These are phyloP conservation scores for Baryphthengus martii DNA, from an alignment of 2,113 vertebrate species.

Conservation along the genomic window DNA sequence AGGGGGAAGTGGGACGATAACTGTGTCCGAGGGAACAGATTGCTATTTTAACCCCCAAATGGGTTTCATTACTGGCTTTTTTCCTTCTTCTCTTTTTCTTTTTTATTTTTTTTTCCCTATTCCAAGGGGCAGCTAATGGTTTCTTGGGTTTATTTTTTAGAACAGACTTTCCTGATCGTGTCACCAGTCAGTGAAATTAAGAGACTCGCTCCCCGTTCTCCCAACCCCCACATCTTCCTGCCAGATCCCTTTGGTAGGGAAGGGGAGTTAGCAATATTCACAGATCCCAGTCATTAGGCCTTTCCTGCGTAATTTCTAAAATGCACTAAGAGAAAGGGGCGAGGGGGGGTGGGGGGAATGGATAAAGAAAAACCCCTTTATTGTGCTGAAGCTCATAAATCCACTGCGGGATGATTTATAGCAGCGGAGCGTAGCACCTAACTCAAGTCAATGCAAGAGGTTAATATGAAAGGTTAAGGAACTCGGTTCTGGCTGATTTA, in stretches of 20 bases:
- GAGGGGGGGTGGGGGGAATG: neutral
- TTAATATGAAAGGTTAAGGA: slow-evolving; percentile 80
- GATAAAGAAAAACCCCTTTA: slow-evolving; percentile 32
- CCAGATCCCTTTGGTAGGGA: slow-evolving; percentile 39
- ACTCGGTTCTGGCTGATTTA: slow-evolving; percentile 74
- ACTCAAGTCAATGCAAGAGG: slow-evolving; percentile 76
- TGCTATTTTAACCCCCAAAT: slow-evolving; percentile 22
- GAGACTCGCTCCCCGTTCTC: neutral
- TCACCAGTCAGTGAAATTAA: slow-evolving; percentile 33
- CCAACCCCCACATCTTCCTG: slow-evolving; percentile 42
- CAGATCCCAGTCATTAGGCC: slow-evolving; percentile 22
- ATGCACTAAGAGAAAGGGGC: neutral
- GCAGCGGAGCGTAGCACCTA: slow-evolving; percentile 64
- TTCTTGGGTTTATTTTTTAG: neutral
- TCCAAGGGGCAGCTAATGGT: neutral
- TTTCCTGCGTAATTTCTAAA: slow-evolving; percentile 46
- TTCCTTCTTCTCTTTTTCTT: neutral
- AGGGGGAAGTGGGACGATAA: neutral
- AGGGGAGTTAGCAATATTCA: neutral
- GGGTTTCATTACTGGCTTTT: neutral
- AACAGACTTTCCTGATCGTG: neutral
- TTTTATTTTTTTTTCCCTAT: neutral
- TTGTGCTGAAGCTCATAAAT: slow-evolving; percentile 72
- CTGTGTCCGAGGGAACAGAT: neutral
- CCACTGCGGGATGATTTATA: slow-evolving; percentile 70